Conservation (phyloP, 2,888 invertebrate genomes). For the Onchidella celtica region DNA sequence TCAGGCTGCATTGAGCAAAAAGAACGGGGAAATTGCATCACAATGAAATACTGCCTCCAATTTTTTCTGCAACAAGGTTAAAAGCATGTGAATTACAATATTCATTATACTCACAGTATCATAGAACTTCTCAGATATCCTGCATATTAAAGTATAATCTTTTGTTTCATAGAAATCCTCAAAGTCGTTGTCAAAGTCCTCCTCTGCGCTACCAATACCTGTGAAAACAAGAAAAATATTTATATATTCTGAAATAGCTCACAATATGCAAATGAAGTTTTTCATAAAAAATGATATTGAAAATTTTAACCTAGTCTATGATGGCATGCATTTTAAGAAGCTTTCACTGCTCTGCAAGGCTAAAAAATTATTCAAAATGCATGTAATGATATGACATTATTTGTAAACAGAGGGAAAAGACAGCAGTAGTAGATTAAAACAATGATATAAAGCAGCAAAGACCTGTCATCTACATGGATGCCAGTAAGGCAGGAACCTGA, state of each 20-base stretch:
- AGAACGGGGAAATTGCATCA: no score
- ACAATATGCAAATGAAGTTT: neutral
- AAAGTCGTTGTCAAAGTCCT: neutral
- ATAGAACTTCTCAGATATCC: constrained; percentile 31
- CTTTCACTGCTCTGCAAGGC: no score
- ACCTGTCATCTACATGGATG: no score
- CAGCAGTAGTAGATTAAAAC: no score
- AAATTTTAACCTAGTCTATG: neutral
- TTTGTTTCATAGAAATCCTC: constrained; percentile 36
- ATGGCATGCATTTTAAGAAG: neutral
- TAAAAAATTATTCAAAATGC: no score
- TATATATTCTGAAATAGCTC: neutral
- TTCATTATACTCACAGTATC: constrained; percentile 32
- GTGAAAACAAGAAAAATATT: neutral
- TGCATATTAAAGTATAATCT: constrained; percentile 19
- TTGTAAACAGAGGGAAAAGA: no score
- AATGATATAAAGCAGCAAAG: no score
- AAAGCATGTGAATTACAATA: neutral
- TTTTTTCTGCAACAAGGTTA: neutral
- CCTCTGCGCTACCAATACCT: constrained; percentile 17
- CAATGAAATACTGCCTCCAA: no score
- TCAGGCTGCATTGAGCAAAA: neutral
- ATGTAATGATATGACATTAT: no score
- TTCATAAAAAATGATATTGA: neutral
- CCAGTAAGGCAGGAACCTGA: no score